Evolutionary conservation across 2,888 invertebrate species (phyloP), one percentile per base, ranked within the genome.

Genomic region (Ectobius pallidus): DNA sequence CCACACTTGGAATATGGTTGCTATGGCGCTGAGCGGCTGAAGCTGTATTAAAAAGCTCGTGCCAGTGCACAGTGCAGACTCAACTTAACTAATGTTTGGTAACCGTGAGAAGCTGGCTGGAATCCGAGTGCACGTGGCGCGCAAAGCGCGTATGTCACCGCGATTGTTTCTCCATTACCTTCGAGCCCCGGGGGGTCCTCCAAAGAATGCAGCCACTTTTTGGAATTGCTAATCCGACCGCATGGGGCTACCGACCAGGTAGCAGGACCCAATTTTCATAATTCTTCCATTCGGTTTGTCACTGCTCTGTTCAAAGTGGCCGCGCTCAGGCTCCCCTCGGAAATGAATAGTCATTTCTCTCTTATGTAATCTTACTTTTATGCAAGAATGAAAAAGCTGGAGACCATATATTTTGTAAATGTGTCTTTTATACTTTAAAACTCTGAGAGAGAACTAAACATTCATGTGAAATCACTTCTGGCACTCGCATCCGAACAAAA

Each of bases 161-260:
- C 20, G 52, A 58, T 58, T 58, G 58, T 58, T 58, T 58, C 58
- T 58, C 27, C 30, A 58, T 58, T 58, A 30, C 58, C 25, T 58
- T n/a, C n/a, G 25, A 44, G 44, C 65, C 32, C 65, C 65, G 34
- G 65, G 65, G 44, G 65, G 65, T 65, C 34, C 18, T 18, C 18
- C 20, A 18, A 39, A 39, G 62, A 39, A 39, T 32, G 62, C 39
- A 16, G 25, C 27, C 34, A 27, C 39, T 62, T 71, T 62, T 71
- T 73, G 73, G 75, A 77, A 75, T 77, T 76, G 75, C 76, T 75
- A 77, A 77, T 77, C 46, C 61, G 71, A 71, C 71, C 71, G 25
- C 71, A 71, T 71, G 71, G 71, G 71, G 70, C 71, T 77, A 77
- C 76, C 65, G 73, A 73, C 44, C 71, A 74, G 61, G 73, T 62